phyloP scores from a whole-genome alignment of 1,140 invertebrate species.

The Rhopalosiphum maidis region DNA sequence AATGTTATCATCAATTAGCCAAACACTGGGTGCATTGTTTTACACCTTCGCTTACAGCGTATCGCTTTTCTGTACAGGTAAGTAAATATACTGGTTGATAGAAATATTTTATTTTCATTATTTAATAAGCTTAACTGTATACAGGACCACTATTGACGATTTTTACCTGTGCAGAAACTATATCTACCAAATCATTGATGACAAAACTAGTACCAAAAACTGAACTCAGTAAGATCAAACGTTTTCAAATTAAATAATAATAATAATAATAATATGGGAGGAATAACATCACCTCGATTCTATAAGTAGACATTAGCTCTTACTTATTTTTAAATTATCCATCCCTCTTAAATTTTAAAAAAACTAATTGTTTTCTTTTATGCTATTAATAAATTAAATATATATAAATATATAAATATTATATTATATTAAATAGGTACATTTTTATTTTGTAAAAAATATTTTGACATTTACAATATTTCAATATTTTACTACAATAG shows the following conservation, averaged over 20 bases:
- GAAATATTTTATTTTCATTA: neutral
- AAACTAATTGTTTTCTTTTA: neutral
- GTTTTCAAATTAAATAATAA: neutral
- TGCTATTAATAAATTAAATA: neutral
- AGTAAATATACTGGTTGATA: neutral
- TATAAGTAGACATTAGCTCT: too few species aligned
- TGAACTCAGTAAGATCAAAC: neutral
- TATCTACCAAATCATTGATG: conserved; percentile 10
- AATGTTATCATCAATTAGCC: neutral
- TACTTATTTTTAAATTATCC: neutral
- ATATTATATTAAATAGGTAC: too few species aligned
- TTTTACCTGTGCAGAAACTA: neutral
- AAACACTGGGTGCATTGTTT: neutral
- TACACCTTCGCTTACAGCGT: neutral
- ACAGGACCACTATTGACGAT: conserved; percentile 13
- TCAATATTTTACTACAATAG: too few species aligned
- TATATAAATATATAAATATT: too few species aligned
- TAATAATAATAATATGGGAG: neutral
- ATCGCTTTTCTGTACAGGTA: neutral
- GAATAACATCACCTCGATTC: too few species aligned
- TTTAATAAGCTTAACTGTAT: neutral
- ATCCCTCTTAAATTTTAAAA: neutral
- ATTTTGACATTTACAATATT: too few species aligned
- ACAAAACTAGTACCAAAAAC: conserved; percentile 22
- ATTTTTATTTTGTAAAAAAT: too few species aligned